Percentiles rank a stretch among this genome's conserved stretches.
phyloP scores from a whole-genome alignment of 2,888 invertebrate genomes.

The Temnothorax unifasciatus region DNA sequence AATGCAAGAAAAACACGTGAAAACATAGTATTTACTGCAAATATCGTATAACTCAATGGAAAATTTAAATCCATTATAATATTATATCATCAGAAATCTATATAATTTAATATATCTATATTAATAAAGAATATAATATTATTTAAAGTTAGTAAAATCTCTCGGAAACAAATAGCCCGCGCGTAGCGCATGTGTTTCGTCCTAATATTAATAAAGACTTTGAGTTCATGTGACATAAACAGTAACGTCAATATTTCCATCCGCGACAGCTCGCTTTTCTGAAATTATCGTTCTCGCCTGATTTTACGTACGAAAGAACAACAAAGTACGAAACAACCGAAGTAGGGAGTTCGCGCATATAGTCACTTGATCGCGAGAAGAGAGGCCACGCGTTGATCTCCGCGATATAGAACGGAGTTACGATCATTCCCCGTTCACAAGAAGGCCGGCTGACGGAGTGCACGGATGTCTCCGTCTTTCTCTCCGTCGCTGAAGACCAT shows the following conservation, averaged over 20 bases:
- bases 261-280: background rate
- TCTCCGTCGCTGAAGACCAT: background rate
- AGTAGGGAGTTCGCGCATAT: constrained; percentile 28
- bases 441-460: constrained; percentile 50
- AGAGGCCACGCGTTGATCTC: constrained; percentile 62
- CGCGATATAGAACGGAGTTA: constrained; percentile 69
- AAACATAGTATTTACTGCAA: background rate
- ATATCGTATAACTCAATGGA: background rate
- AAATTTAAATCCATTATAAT: background rate
- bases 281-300: constrained; percentile 27
- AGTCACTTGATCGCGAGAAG: constrained; percentile 19
- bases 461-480: constrained; percentile 25
- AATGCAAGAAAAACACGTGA: background rate
- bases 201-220: background rate
- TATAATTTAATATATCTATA: background rate
- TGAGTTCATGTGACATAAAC: background rate
- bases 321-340: background rate
- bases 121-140: background rate
- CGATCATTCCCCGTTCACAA: constrained; percentile 60
- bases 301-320: background rate
- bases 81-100: background rate
- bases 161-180: background rate
- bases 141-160: background rate
- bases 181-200: background rate
- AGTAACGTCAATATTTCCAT: background rate